Base-by-base conservation (phyloP, 2,797 vertebrate species). In the Argya squamiceps region DNA sequence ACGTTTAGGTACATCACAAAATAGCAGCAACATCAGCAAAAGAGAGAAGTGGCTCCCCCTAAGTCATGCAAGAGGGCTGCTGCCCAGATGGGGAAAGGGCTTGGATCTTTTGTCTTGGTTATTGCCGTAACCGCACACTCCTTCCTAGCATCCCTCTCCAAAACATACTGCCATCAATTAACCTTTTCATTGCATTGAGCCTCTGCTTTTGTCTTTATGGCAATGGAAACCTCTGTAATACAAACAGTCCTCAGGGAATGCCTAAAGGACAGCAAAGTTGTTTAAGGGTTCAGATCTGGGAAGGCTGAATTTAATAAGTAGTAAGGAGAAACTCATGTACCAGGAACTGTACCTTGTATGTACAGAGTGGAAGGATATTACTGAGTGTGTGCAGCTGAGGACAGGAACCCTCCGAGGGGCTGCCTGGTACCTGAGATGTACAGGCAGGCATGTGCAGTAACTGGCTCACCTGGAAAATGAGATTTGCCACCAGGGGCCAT, bases 111-210 rank as follows among this genome's bases (percentile, higher is more conserved):
- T 94, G 47, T 88, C 59, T 84, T 8, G 0, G 18, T 86, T 94
- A 60, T 67, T 92, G 34, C 65, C 73, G 74, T 63, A 92, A 82
- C 18, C 0, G 0, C 74, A 67, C 37, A 77, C 47, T 79, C 52
- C 89, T 92, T 92, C 85, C 58, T 74, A 78, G 19, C 11, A 93
- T 64, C 65, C 53, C 50, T 67, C 49, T 87, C 79, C 78, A 93
- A 92, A 92, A 60, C 24, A 27, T 20, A 41, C 39, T 67, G 77
- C 84, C 70, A 92, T 68, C 60, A 68, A 39, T 89, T 74, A 93
- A 92, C 70, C 74, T 96, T 95, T 93, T 90, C 68, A 44, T 80
- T 89, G 46, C 83, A 47, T 37, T 29, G 53, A 74, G 64, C 22
- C 30, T 59, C 70, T 64, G 59, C 19, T 90, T 92, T 89, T 93